These are phyloP conservation scores for Sebastes umbrosus DNA, from an alignment of 2,797 vertebrate species.

Conservation along the genomic window DNA sequence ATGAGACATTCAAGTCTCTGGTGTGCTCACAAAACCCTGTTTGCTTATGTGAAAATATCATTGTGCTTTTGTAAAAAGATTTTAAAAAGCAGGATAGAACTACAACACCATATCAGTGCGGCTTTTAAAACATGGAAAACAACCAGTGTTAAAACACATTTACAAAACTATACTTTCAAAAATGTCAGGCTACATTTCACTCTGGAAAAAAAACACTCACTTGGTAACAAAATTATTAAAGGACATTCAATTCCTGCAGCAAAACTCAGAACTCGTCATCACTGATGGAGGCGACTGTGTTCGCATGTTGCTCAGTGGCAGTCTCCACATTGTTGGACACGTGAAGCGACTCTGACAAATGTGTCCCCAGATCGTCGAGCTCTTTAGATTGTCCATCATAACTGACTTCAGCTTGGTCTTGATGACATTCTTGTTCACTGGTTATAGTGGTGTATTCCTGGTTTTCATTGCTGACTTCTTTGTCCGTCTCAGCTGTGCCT, in stretches of 20 bases:
- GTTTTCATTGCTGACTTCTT: slow-evolving; percentile 17
- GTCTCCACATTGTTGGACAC: slow-evolving; percentile 56
- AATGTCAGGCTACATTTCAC: neutral
- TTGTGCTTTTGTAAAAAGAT: slow-evolving; percentile 15
- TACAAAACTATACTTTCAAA: slow-evolving; percentile 19
- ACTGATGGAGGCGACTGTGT: slow-evolving; percentile 48
- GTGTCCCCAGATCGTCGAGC: slow-evolving; percentile 78
- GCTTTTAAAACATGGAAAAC: slow-evolving; percentile 13
- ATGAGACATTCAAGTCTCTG: neutral
- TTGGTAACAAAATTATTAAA: slow-evolving; percentile 7
- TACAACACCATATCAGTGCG: neutral
- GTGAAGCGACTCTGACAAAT: slow-evolving; percentile 72
- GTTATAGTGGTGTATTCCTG: neutral
- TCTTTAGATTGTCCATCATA: slow-evolving; percentile 47
- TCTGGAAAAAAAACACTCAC: slow-evolving; percentile 9
- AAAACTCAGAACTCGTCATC: slow-evolving; percentile 79
- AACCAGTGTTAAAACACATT: neutral
- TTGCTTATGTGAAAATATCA: neutral
- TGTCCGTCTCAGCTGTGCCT: neutral
- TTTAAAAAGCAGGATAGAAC: neutral
- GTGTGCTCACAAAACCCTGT: neutral
- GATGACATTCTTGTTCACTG: slow-evolving; percentile 43
- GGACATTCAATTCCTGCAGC: slow-evolving; percentile 1
- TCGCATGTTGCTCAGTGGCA: slow-evolving; percentile 33
- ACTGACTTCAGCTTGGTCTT: slow-evolving; percentile 42